Evolutionary conservation across 2,797 vertebrate genomes (phyloP).

Genomic region (Kryptolebias ocellatus): DNA sequence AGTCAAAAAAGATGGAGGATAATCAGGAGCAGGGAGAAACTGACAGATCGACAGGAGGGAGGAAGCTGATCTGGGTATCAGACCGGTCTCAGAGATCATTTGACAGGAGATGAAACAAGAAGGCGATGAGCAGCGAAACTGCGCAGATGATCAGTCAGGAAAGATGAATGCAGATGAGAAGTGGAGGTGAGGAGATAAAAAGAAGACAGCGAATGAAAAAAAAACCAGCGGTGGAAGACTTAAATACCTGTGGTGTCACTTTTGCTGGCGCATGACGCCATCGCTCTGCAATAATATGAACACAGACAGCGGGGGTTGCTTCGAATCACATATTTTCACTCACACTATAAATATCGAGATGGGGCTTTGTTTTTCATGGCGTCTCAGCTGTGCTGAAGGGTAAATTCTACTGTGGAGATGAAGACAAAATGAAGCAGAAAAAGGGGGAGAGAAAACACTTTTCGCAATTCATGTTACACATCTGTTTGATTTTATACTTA

Average conservation of each 20-base stretch:
- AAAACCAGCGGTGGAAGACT: slow-evolving; percentile 38
- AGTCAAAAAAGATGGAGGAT: slow-evolving; percentile 35
- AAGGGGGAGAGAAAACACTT: background rate
- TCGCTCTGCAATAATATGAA: slow-evolving; percentile 61
- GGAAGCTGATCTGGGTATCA: slow-evolving; percentile 68
- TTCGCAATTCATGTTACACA: background rate
- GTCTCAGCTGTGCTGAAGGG: slow-evolving; percentile 24
- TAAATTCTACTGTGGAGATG: slow-evolving; percentile 7
- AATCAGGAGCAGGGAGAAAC: slow-evolving; percentile 53
- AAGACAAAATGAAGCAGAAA: background rate
- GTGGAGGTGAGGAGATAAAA: slow-evolving; percentile 65
- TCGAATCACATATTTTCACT: slow-evolving; percentile 29
- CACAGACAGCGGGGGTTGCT: slow-evolving; percentile 34
- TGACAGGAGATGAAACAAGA: slow-evolving; percentile 74
- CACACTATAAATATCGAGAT: slow-evolving; percentile 32
- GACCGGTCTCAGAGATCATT: slow-evolving; percentile 71
- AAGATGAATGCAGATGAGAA: slow-evolving; percentile 60
- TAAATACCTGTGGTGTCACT: slow-evolving; percentile 64
- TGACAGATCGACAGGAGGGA: slow-evolving; percentile 54
- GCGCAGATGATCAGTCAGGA: slow-evolving; percentile 58
- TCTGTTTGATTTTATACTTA: background rate
- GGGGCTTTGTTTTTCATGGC: slow-evolving; percentile 12
- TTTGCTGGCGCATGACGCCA: slow-evolving; percentile 70
- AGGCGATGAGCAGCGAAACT: slow-evolving; percentile 64
- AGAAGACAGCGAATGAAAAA: slow-evolving; percentile 38